phyloP scores from a whole-genome alignment of 2,888 invertebrate species.

The Pristionchus mayeri region DNA sequence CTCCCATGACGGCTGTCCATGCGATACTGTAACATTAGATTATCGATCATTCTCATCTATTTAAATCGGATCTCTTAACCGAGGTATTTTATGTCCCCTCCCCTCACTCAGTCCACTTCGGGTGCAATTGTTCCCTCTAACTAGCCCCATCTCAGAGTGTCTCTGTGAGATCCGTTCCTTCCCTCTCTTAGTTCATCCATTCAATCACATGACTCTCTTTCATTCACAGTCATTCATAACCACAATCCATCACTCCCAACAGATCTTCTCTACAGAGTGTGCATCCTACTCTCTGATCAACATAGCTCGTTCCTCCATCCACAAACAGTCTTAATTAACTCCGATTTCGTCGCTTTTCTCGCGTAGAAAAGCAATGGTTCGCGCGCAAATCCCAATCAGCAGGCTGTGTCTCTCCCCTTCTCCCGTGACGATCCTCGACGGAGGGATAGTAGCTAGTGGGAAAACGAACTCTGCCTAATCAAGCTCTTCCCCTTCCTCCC shows the following conservation, averaged over 20 bases:
- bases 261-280: too few species aligned
- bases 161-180: slow-evolving; percentile 11
- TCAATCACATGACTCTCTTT: slow-evolving; percentile 12
- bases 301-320: too few species aligned
- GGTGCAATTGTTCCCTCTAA: neutral
- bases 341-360: too few species aligned
- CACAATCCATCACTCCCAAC: too few species aligned
- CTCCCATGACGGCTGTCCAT: slow-evolving; percentile 64
- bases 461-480: slow-evolving; percentile 8
- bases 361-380: too few species aligned
- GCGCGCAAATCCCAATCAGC: too few species aligned
- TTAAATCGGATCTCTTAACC: too few species aligned
- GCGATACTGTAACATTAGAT: slow-evolving; percentile 59
- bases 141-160: neutral
- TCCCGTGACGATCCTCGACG: slow-evolving; percentile 12
- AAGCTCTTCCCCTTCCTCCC: neutral
- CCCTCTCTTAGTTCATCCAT: slow-evolving; percentile 36
- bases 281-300: too few species aligned
- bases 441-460: neutral
- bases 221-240: too few species aligned
- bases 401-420: too few species aligned
- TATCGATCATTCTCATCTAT: neutral
- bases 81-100: neutral
- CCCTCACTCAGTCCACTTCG: neutral
- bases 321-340: too few species aligned